Evolutionary conservation across 2,797 vertebrate genomes (phyloP).

Genomic region (Protosalanx chinensis): DNA sequence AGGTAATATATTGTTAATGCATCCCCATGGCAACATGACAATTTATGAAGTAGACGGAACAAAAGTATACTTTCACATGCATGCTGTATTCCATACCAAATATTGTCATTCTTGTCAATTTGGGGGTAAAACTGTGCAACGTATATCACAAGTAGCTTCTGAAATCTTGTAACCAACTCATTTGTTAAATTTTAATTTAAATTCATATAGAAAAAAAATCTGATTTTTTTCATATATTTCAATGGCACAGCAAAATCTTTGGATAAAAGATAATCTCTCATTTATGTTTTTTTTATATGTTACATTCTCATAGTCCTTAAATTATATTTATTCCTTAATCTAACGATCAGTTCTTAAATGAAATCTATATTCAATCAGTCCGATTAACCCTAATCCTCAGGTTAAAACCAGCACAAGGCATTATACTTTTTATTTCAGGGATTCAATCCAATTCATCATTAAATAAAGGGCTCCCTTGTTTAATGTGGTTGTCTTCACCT

Average conservation of each 20-base stretch:
- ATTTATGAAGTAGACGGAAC: slow-evolving; percentile 9
- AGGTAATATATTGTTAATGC: background rate
- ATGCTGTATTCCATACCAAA: background rate
- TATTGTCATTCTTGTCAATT: background rate
- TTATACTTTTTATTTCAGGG: background rate
- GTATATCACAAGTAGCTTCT: background rate
- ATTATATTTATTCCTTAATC: background rate
- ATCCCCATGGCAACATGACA: slow-evolving; percentile 22
- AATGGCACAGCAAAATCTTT: slow-evolving; percentile 1
- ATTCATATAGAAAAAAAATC: background rate
- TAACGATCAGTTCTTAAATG: background rate
- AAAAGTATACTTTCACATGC: background rate
- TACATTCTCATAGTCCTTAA: no score
- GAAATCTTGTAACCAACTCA: slow-evolving; percentile 2
- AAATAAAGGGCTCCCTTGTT: slow-evolving; percentile 26
- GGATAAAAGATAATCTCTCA: background rate
- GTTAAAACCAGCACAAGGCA: background rate
- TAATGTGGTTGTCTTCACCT: no score
- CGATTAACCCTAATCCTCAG: background rate
- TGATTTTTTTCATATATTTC: background rate
- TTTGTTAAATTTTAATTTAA: background rate
- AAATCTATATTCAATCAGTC: background rate
- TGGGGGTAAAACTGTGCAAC: background rate
- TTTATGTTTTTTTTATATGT: background rate
- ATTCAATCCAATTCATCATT: background rate